Conservation (phyloP, 1,140 invertebrate genomes). For the Pseudomyrmex concolor region DNA sequence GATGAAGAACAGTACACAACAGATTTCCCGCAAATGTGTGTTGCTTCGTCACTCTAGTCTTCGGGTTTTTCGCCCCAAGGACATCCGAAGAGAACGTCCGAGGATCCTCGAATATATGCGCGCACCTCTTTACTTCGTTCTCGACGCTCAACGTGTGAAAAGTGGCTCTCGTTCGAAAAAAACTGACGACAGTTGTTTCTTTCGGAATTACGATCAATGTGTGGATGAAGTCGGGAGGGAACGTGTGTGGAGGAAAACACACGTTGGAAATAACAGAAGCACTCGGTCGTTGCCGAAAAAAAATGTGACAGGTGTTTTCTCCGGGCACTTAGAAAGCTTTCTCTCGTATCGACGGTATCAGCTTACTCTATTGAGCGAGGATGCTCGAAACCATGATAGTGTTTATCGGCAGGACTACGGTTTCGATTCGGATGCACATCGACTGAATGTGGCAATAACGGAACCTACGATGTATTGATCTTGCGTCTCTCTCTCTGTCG, state of each 20-base stretch:
- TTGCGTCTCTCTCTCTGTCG: constrained; percentile 12
- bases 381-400: constrained; percentile 49
- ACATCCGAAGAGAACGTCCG: constrained; percentile 15
- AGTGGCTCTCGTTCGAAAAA: constrained; percentile 13
- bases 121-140: constrained; percentile 39
- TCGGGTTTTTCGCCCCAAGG: constrained; percentile 54
- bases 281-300: constrained; percentile 45
- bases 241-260: constrained; percentile 26
- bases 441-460: constrained; percentile 55
- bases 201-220: constrained; percentile 22
- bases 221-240: neutral
- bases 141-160: neutral
- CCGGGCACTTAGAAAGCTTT: constrained; percentile 55
- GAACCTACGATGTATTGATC: constrained; percentile 53
- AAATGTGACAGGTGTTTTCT: constrained; percentile 58
- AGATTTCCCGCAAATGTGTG: constrained; percentile 69
- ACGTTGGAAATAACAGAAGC: constrained; percentile 53
- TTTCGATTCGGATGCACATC: constrained; percentile 57
- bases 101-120: constrained; percentile 23
- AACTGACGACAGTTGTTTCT: neutral
- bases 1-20: constrained; percentile 48
- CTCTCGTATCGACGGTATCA: constrained; percentile 53
- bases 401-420: constrained; percentile 46
- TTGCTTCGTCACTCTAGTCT: constrained; percentile 73
- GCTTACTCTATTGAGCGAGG: constrained; percentile 46